A percentile compares a stretch with the other conserved stretches of the same genome.
Evolutionary conservation across 2,888 invertebrate species (phyloP).

Genomic region (Athripsodes cinereus): DNA sequence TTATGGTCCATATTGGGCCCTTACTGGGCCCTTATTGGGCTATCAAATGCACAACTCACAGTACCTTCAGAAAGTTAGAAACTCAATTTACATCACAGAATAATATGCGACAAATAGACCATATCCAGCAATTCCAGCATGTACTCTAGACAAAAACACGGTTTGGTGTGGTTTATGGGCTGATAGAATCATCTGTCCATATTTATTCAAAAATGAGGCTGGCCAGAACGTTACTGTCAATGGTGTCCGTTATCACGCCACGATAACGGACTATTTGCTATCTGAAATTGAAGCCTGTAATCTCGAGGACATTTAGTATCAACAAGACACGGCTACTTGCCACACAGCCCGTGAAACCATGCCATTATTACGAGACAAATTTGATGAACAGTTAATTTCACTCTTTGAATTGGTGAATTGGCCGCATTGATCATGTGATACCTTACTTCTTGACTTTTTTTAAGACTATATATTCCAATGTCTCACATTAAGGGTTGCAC

Average conservation of each 20-base stretch:
- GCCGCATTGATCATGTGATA: not conserved
- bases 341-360: not conserved
- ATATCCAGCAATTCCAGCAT: too few relatives aligned
- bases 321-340: not conserved
- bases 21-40: too few relatives aligned
- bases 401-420: not conserved
- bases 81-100: too few relatives aligned
- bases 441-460: not conserved
- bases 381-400: not conserved
- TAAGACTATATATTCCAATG: too few relatives aligned
- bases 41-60: too few relatives aligned
- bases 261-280: not conserved
- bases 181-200: too few relatives aligned
- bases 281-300: not conserved
- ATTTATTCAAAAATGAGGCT: not conserved
- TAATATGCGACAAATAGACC: too few relatives aligned
- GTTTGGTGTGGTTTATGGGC: too few relatives aligned
- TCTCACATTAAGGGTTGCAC: too few relatives aligned
- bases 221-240: not conserved
- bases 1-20: too few relatives aligned
- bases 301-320: not conserved
- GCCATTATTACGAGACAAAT: not conserved
- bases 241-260: not conserved
- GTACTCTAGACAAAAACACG: too few relatives aligned
- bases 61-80: too few relatives aligned